Evolutionary conservation across 2,888 invertebrate species (phyloP), one percentile per base, ranked within the genome.

Genomic region (Zygaena filipendulae): DNA sequence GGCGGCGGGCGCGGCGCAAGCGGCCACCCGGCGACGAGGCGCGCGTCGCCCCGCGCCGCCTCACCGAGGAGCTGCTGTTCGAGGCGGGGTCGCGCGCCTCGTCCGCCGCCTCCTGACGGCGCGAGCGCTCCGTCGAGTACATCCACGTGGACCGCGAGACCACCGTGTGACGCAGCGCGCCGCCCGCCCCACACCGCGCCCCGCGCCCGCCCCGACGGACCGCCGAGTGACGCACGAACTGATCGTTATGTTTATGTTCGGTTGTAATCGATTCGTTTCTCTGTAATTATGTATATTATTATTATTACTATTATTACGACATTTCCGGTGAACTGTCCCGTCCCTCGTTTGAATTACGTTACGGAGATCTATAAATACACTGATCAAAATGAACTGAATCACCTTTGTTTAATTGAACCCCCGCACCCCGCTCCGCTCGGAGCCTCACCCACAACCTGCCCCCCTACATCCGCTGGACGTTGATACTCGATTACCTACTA

Each of bases 71-170:
- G 66, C 81, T 84, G 49, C 74, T 88, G 33, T 80, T 86, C 47
- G 87, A 87, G 55, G 83, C 84, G 37, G 84, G 82, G 43, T 81
- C 74, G 49, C 58, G 71, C 20, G 71, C 74, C 2, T 68, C 84
- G 20, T 80, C 82, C 24, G 81, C 84, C 14, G 82, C 85, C 54
- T 92, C 93, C 85, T 93, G 93, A 93, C 92, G 92, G 57, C 90
- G 90, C 75, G 86, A 87, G 66, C 88, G 91, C 82, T 88, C 91
- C 83, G 92, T 93, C 84, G 93, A 93, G 71, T 93, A 90, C 75
- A 93, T 93, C 63, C 92, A 92, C 79, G 91, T 93, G 82, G 93
- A 94, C 82, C 88, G 92, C 69, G 93, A 93, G 82, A 93, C 93
- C 66, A 93, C 93, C 55, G 93, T 94, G 84, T 91, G 87, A 89